These are phyloP conservation scores for Falcunculus frontatus DNA, from an alignment of 2,113 vertebrate genomes.

Conservation along the genomic window DNA sequence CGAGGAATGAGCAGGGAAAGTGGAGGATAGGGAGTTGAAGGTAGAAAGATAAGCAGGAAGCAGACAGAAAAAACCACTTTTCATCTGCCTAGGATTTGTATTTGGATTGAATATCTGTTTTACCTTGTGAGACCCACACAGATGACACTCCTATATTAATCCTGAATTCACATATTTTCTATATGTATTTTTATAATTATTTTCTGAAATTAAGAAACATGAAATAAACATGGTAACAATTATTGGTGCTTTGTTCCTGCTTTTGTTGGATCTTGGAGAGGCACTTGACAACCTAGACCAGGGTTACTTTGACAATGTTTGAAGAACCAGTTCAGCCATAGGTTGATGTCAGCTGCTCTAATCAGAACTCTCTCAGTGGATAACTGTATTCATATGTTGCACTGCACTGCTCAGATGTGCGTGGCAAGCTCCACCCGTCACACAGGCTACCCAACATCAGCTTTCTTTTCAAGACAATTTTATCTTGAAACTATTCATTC, in stretches of 20 bases:
- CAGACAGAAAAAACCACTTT: not conserved
- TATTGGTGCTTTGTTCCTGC: conserved; percentile 51
- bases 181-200: not conserved
- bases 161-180: not conserved
- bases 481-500: not conserved
- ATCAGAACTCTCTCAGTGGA: not conserved
- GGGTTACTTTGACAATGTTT: conserved; percentile 44
- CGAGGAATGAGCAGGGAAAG: not conserved
- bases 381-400: conserved; percentile 45
- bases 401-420: not conserved
- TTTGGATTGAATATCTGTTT: not conserved
- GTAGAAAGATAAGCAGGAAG: not conserved
- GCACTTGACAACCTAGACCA: conserved; percentile 24
- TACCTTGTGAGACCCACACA: not conserved
- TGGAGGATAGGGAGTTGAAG: not conserved
- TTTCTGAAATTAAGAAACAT: conserved; percentile 46
- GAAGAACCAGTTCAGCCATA: conserved; percentile 59
- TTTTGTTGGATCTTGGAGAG: conserved; percentile 56
- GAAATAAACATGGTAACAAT: conserved; percentile 62
- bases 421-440: not conserved
- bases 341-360: conserved; percentile 49
- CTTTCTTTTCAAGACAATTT: not conserved
- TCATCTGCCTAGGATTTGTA: not conserved
- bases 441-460: not conserved
- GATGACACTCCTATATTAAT: not conserved